Conservation (phyloP, 2,888 invertebrate species). For the Amphipyra berbera region DNA sequence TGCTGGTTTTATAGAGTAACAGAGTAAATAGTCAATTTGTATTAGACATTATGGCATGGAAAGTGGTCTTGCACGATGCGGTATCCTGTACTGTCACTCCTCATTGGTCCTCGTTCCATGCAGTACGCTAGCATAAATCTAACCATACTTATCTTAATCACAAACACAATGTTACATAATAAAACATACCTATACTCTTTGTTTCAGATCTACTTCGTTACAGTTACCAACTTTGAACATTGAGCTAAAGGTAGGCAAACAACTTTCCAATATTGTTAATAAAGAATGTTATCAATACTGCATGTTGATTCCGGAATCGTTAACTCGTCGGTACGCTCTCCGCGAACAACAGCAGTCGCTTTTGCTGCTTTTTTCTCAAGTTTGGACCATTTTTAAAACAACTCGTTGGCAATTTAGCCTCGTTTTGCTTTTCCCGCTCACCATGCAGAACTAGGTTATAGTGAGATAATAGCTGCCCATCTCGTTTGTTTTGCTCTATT, state of each 20-base stretch:
- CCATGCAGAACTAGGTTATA: constrained; percentile 77
- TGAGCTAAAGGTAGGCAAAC: constrained; percentile 43
- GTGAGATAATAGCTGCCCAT: constrained; percentile 76
- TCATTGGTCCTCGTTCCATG: constrained; percentile 12
- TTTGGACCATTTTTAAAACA: constrained; percentile 68
- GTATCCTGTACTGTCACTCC: constrained; percentile 20
- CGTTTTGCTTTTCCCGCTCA: constrained; percentile 70
- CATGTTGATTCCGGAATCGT: constrained; percentile 29
- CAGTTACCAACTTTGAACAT: constrained; percentile 34
- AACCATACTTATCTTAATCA: too few species aligned
- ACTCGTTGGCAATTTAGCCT: constrained; percentile 70
- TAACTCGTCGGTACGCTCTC: constrained; percentile 47
- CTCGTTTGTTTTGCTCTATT: constrained; percentile 75
- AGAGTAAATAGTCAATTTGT: constrained; percentile 4
- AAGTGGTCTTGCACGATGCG: not conserved
- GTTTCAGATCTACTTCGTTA: constrained; percentile 49
- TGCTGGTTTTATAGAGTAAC: not conserved
- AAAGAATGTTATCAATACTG: constrained; percentile 40
- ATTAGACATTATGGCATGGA: constrained; percentile 20
- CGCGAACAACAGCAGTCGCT: constrained; percentile 53
- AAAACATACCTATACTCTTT: constrained; percentile 15
- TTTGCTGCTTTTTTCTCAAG: constrained; percentile 59
- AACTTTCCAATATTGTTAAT: constrained; percentile 26
- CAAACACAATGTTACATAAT: too few species aligned
- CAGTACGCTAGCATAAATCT: too few species aligned